These are phyloP conservation scores for Criorhina ranunculi DNA, from an alignment of 2,888 invertebrate species.

Conservation along the genomic window DNA sequence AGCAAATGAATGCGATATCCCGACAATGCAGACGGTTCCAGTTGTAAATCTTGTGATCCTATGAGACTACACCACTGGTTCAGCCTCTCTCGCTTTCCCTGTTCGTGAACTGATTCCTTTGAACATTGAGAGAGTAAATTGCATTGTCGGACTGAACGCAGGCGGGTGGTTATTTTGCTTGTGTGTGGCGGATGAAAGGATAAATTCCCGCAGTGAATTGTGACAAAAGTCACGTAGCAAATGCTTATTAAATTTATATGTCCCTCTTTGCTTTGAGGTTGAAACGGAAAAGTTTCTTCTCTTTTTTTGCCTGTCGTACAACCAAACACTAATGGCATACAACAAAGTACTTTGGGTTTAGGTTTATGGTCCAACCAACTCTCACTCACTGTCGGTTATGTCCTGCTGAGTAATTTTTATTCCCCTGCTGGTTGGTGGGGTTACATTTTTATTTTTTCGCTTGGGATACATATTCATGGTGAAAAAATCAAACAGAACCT, in stretches of 20 bases:
- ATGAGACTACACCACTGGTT: slow-evolving; percentile 9
- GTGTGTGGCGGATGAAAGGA: slow-evolving; percentile 45
- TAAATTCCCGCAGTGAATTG: slow-evolving; percentile 64
- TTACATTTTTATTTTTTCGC: slow-evolving; percentile 29
- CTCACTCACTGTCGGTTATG: slow-evolving; percentile 15
- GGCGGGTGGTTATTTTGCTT: slow-evolving; percentile 26
- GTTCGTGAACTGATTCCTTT: slow-evolving; percentile 48
- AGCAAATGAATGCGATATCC: slow-evolving; percentile 17
- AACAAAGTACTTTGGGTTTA: slow-evolving; percentile 70
- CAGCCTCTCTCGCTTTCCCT: slow-evolving; percentile 12
- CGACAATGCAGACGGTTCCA: slow-evolving; percentile 32
- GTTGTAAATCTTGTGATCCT: slow-evolving; percentile 50
- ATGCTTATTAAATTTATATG: slow-evolving; percentile 72
- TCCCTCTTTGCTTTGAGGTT: slow-evolving; percentile 27
- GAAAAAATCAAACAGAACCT: slow-evolving; percentile 27
- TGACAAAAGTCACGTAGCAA: slow-evolving; percentile 68
- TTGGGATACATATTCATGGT: slow-evolving; percentile 44
- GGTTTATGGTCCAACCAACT: slow-evolving; percentile 67
- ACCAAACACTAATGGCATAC: slow-evolving; percentile 68
- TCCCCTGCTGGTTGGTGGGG: slow-evolving; percentile 1
- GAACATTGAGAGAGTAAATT: slow-evolving; percentile 24
- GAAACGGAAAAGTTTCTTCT: slow-evolving; percentile 53
- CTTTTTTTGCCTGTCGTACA: slow-evolving; percentile 23
- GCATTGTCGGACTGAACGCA: slow-evolving; percentile 9
- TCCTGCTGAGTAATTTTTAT: slow-evolving; percentile 45